Percentiles rank a stretch among this genome's conserved stretches.
Conservation (phyloP, 2,888 invertebrate genomes). For the Galerucella calmariensis region DNA sequence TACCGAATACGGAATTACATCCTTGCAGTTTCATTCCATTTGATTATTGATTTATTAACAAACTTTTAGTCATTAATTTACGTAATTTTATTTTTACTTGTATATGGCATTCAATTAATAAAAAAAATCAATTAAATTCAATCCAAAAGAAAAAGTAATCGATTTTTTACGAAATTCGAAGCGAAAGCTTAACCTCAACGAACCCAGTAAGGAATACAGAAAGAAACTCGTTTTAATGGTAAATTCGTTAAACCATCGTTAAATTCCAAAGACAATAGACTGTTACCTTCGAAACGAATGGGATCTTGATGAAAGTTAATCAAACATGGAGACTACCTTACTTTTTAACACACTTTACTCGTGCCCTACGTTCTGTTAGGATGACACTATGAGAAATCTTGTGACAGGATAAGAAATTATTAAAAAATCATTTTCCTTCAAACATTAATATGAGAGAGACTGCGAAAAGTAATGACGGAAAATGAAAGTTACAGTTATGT, state of each 20-base stretch:
- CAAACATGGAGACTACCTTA: too few species aligned
- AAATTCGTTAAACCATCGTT: constrained; percentile 5
- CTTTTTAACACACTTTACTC: neutral
- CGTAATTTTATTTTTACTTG: neutral
- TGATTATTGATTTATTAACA: too few species aligned
- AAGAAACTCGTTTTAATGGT: neutral
- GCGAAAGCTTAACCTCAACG: neutral
- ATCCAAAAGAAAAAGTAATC: neutral
- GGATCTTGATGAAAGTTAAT: neutral
- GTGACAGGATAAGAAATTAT: neutral
- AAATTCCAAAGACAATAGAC: neutral
- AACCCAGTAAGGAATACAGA: constrained; percentile 3
- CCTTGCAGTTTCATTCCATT: too few species aligned
- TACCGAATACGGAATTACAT: too few species aligned
- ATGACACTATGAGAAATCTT: neutral
- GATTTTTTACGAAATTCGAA: constrained; percentile 1
- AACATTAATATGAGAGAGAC: neutral
- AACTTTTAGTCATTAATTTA: too few species aligned
- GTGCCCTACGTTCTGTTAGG: neutral
- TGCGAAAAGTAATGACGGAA: neutral
- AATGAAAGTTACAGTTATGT: constrained; percentile 5
- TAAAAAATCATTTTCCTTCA: neutral
- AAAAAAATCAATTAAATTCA: neutral
- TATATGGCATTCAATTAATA: neutral
- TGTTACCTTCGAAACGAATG: neutral